phyloP scores from a whole-genome alignment of 2,797 vertebrate genomes.

The Falco cherrug region DNA sequence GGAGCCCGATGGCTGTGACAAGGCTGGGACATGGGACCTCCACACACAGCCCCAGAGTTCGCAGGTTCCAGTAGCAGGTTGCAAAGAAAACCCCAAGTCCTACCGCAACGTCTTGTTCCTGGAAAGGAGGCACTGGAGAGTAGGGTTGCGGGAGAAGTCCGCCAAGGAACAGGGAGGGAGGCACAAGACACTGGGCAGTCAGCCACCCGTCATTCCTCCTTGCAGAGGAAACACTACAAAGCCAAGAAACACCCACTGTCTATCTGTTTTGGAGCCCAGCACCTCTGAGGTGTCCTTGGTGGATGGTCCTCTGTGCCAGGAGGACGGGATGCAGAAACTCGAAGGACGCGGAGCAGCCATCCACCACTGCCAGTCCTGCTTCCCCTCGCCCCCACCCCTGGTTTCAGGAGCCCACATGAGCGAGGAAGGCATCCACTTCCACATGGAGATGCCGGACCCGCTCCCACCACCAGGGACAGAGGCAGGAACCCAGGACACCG shows the following conservation, averaged over 20 bases:
- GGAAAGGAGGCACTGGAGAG: not conserved
- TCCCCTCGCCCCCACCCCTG: not conserved
- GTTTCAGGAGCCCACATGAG: not conserved
- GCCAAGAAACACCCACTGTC: not conserved
- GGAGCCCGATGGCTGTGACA: not conserved
- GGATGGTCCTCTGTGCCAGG: not conserved
- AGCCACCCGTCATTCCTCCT: not conserved
- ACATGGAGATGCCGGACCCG: not conserved
- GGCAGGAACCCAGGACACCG: not conserved
- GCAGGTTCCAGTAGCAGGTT: not conserved
- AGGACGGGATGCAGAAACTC: not conserved
- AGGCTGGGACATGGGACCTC: not conserved
- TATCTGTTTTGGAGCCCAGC: not conserved
- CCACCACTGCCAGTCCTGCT: rapidly evolving
- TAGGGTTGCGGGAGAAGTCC: not conserved
- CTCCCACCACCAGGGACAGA: not conserved
- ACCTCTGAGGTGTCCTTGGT: not conserved
- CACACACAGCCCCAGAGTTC: not conserved
- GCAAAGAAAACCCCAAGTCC: not conserved
- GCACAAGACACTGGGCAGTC: not conserved
- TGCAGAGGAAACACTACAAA: not conserved
- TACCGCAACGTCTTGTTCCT: not conserved
- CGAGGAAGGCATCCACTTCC: not conserved
- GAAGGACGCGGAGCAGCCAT: not conserved
- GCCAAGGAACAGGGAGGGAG: not conserved